Evolutionary conservation across 1,140 invertebrate genomes (phyloP), one percentile per base, ranked within the genome.

Genomic region (Sarcophaga bullata): DNA sequence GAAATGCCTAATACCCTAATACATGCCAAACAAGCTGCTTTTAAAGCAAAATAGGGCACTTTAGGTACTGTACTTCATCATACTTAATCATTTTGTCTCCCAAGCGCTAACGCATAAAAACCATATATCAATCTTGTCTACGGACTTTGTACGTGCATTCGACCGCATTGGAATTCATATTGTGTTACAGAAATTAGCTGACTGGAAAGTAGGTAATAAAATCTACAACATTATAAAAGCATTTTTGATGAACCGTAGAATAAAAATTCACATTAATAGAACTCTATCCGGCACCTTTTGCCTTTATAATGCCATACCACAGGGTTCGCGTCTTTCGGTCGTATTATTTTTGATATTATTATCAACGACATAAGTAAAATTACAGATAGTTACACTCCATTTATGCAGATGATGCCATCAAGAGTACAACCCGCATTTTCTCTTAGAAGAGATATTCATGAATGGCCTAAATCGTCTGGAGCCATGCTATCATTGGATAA

Each of bases 161-260:
- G 82, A 83, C 46, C 46, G 82, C n/a, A 80, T 83, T 19, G 82
- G 82, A 17, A 52, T 80, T 15, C 82, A 83, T 54, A 48, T 80
- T 3, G 37, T 83, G 3, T 37, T 82, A 17, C 19, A 52, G 15
- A 72, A 13, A n/a, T n/a, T 83, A 25, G 15, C 8, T 17, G 54
- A 80, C 11, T 83, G 82, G 82, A 80, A 73, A 80, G 46, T 83
- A 49, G 82, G 82, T 52, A 13, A n/a, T 7, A 83, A 80, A 73
- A 80, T 83, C 8, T 83, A 50, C 46, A 80, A 80, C 50, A 73
- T 80, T 13, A 50, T 82, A 19, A 82, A 82, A 82, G 11, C 75
- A 13, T 82, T 82, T 68, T 68, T 82, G 25, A 58, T 49, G 7
- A 82, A 76, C 52, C 81, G 52, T 37, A 80, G 17, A 48, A 62